These are phyloP conservation scores for Ptilodon capucinus DNA, from an alignment of 2,888 invertebrate species.

Conservation along the genomic window DNA sequence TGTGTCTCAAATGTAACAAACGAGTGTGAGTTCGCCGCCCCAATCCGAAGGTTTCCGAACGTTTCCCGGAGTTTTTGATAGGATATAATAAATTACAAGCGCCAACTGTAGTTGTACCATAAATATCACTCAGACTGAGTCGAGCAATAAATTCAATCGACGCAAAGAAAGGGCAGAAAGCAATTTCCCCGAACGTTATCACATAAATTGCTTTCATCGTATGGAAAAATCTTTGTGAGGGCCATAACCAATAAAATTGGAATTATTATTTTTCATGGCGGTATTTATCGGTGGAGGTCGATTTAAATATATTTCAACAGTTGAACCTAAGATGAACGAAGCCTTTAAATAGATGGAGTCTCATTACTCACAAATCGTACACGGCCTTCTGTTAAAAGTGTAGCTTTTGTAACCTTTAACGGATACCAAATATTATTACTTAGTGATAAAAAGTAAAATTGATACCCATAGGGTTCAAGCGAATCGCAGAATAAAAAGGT, in stretches of 20 bases:
- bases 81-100: conserved; percentile 34
- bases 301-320: not conserved
- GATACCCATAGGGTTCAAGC: no score
- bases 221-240: conserved; percentile 75
- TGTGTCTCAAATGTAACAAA: not conserved
- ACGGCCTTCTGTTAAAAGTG: no score
- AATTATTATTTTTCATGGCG: conserved; percentile 45
- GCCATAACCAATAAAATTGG: conserved; percentile 62
- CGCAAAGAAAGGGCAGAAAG: conserved; percentile 68
- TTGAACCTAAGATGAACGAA: no score
- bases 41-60: conserved; percentile 13
- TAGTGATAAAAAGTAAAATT: no score
- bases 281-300: not conserved
- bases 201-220: conserved; percentile 76
- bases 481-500: no score
- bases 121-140: conserved; percentile 69
- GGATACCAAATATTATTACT: no score
- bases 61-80: conserved; percentile 30
- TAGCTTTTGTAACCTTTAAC: no score
- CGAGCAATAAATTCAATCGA: conserved; percentile 72
- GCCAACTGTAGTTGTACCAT: conserved; percentile 52
- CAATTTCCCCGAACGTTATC: conserved; percentile 75
- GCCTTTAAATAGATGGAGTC: no score
- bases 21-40: conserved; percentile 4
- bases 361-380: no score